Evolutionary conservation across 2,797 vertebrate genomes (phyloP), one percentile per base, ranked within the genome.

Genomic region (Gallirallus australis): DNA sequence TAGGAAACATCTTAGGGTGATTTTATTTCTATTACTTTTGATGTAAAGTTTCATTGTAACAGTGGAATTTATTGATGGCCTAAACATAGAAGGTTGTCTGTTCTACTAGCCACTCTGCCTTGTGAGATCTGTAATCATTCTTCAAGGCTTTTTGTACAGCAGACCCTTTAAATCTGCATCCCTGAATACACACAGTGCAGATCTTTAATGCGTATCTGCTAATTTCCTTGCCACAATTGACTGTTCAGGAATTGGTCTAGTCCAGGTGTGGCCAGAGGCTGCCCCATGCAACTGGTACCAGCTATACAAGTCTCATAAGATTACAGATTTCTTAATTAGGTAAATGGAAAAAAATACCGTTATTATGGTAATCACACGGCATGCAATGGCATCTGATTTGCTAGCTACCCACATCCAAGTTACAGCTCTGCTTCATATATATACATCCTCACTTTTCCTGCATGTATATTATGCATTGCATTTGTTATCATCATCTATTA

Each of bases 1-100:
- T 86, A 98, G 96, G 90, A 99, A 93, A 96, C 97, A 99, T 86
- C 97, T 99, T 47, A 97, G 94, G 98, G 99, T 99, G 97, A 95
- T 47, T 90, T 72, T 72, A 54, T 93, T 90, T 94, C 65, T 94
- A 11, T 30, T 84, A 31, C 25, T 87, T 52, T 40, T 57, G n/a
- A n/a, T 80, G 19, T 79, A 52, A 50, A 50, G 25, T 47, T 91
- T 30, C 35, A 2, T 83, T 70, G 33, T 19, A 84, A 15, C 19
- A 31, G 5, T 63, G 37, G 23, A 48, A 73, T 88, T 88, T 56
- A 23, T 57, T 75, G 31, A 18, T 27, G 16, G 7, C 40, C 20
- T 86, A 64, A 50, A 53, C 3, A 5, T 2, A 50, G 42, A 40
- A 48, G 10, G 21, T 27, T 82, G 20, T 24, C 23, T 68, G 16